phyloP scores from a whole-genome alignment of 2,113 vertebrate species.

The Chionomys nivalis region DNA sequence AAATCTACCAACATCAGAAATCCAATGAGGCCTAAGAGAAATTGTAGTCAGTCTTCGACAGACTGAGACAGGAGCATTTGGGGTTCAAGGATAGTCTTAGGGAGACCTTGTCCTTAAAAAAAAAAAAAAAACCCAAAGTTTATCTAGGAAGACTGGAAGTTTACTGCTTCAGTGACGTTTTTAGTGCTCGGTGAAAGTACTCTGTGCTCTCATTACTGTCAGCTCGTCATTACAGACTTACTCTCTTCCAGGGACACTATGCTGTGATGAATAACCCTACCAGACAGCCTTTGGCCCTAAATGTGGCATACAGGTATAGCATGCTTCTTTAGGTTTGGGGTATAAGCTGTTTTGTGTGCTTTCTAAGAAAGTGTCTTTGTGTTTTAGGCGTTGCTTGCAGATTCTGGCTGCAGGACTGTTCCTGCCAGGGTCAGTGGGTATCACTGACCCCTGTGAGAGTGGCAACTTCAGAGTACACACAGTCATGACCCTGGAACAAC shows the following conservation, averaged over 20 bases:
- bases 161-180: neutral
- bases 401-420: slow-evolving; percentile 97
- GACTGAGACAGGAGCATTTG: neutral
- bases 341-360: accelerated
- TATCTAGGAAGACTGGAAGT: neutral
- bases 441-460: slow-evolving; percentile 98
- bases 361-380: accelerated
- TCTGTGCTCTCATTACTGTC: neutral
- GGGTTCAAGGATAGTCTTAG: neutral
- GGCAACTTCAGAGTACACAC: slow-evolving; percentile 98
- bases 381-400: slow-evolving; percentile 94
- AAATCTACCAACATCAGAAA: slow-evolving; percentile 9
- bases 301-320: slow-evolving; percentile 94
- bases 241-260: slow-evolving; percentile 91
- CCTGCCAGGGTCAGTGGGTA: slow-evolving; percentile 96
- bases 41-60: neutral
- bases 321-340: neutral
- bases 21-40: neutral
- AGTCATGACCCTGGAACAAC: slow-evolving; percentile 98
- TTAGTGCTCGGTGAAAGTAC: neutral
- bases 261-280: slow-evolving; percentile 99
- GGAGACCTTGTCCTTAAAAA: neutral
- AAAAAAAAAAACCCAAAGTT: neutral
- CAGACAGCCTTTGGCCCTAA: slow-evolving; percentile 95
- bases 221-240: neutral